phyloP scores from a whole-genome alignment of 2,888 invertebrate species.

The Phoenoteleia sp. region DNA sequence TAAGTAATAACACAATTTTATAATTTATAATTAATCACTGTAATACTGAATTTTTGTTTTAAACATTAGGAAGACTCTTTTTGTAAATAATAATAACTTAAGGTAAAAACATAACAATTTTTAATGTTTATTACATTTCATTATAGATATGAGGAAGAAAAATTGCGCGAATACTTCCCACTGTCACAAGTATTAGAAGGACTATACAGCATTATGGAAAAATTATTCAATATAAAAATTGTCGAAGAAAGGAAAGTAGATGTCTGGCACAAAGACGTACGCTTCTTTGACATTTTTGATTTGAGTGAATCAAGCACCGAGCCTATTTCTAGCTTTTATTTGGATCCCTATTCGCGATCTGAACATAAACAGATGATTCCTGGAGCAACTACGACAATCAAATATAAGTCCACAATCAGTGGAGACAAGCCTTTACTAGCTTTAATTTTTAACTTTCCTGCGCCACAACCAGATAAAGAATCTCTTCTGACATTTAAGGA shows the following conservation, averaged over 20 bases:
- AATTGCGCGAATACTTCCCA: slow-evolving; percentile 94
- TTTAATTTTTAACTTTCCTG: slow-evolving; percentile 94
- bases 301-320: slow-evolving; percentile 87
- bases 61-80: no score
- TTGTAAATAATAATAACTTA: no score
- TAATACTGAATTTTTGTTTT: no score
- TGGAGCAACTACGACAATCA: slow-evolving; percentile 93
- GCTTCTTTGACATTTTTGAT: slow-evolving; percentile 94
- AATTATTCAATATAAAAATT: slow-evolving; percentile 93
- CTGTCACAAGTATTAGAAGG: slow-evolving; percentile 93
- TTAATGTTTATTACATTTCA: slow-evolving; percentile 3
- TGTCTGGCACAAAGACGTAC: slow-evolving; percentile 95
- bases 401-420: slow-evolving; percentile 90
- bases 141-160: slow-evolving; percentile 90
- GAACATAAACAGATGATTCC: slow-evolving; percentile 90
- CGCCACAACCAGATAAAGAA: slow-evolving; percentile 89
- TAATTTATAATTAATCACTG: no score
- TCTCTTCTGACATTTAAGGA: slow-evolving; percentile 92
- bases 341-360: slow-evolving; percentile 93
- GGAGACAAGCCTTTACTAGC: slow-evolving; percentile 92
- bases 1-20: no score
- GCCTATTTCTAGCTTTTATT: slow-evolving; percentile 94
- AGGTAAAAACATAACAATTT: no score
- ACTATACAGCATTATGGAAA: slow-evolving; percentile 92
- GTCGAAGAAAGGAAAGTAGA: slow-evolving; percentile 89